phyloP scores from a whole-genome alignment of 2,113 vertebrate genomes.

The Echinops telfairi region DNA sequence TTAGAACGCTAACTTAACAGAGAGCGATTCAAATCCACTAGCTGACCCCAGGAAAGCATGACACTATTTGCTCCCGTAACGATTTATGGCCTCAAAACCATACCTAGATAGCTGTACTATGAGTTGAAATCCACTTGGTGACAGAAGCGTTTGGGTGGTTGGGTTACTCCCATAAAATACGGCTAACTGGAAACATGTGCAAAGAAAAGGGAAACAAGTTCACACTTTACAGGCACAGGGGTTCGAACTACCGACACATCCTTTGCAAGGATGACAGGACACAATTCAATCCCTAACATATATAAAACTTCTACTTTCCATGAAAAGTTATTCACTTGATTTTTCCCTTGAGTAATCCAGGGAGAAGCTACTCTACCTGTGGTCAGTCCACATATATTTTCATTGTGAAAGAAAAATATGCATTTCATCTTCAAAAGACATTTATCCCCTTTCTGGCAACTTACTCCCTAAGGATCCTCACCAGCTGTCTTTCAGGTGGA shows the following conservation, averaged over 20 bases:
- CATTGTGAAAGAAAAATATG: not conserved
- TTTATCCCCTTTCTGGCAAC: not conserved
- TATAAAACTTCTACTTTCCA: conserved; percentile 7
- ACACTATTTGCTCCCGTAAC: no score
- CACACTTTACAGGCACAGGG: not conserved
- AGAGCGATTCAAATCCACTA: no score
- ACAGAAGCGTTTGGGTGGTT: no score
- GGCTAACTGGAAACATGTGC: not conserved
- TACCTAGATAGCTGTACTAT: no score
- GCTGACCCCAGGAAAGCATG: no score
- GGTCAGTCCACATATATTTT: not conserved
- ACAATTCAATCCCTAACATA: not conserved
- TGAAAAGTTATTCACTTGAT: not conserved
- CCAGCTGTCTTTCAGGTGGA: not conserved
- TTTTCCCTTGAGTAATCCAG: not conserved
- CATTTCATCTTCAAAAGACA: not conserved
- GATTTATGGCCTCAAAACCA: no score
- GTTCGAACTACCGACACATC: not conserved
- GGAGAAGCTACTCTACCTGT: not conserved
- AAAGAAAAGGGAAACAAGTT: not conserved
- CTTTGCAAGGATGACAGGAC: not conserved
- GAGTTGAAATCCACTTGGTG: no score
- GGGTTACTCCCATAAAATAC: not conserved
- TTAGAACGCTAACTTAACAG: no score
- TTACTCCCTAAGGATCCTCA: not conserved